Conservation (phyloP, 2,113 vertebrate species). For the Steatornis caripensis region DNA sequence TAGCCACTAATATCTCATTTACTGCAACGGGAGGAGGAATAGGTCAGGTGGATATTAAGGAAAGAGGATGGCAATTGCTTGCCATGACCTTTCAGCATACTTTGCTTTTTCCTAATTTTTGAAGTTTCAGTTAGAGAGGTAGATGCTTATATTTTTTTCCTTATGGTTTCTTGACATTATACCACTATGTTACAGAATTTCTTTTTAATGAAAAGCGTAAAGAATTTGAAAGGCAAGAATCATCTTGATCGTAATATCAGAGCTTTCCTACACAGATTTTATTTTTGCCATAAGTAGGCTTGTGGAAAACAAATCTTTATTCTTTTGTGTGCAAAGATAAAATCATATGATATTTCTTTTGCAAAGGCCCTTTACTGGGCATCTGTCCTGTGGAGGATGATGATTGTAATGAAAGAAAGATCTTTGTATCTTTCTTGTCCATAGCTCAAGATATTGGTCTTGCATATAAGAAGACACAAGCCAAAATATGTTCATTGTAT, state of each 20-base stretch:
- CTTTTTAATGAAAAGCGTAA: neutral
- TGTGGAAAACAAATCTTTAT: neutral
- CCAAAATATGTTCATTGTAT: neutral
- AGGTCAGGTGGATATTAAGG: neutral
- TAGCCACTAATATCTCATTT: neutral
- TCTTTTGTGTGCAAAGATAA: constrained; percentile 18
- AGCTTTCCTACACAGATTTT: neutral
- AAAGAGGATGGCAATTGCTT: neutral
- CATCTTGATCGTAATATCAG: neutral
- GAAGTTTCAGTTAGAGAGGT: neutral
- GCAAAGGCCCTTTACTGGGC: neutral
- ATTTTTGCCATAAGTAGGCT: neutral
- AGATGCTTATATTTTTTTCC: neutral
- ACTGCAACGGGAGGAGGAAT: neutral
- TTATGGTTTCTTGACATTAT: neutral
- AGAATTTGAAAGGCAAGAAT: neutral
- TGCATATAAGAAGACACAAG: neutral
- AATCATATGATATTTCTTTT: neutral
- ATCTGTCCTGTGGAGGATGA: neutral
- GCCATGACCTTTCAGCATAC: neutral
- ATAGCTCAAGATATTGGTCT: neutral
- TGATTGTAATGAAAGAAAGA: neutral
- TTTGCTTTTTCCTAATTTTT: neutral
- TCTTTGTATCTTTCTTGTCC: neutral
- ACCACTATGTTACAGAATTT: neutral